These are phyloP conservation scores for Pituophis catenifer DNA, from an alignment of 2,113 vertebrate species.

Conservation along the genomic window DNA sequence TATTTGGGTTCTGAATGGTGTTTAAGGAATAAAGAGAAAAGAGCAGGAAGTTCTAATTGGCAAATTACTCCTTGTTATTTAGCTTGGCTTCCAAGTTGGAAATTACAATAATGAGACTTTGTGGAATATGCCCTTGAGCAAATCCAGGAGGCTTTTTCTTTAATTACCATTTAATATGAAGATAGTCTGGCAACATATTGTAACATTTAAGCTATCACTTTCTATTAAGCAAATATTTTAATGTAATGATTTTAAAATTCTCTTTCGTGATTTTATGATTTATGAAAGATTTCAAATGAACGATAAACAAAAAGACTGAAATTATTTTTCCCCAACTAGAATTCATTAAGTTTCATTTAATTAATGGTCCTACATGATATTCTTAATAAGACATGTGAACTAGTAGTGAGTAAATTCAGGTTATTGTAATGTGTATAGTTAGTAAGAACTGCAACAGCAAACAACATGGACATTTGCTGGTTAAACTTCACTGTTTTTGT, in stretches of 20 bases:
- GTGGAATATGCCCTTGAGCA: constrained; percentile 75
- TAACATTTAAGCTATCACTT: constrained; percentile 81
- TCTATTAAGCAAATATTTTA: constrained; percentile 77
- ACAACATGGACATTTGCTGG: not conserved
- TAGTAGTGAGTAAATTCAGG: not conserved
- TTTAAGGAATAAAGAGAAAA: constrained; percentile 79
- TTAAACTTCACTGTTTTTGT: not conserved
- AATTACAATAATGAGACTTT: constrained; percentile 86
- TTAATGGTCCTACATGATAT: constrained; percentile 38
- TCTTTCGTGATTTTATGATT: constrained; percentile 69
- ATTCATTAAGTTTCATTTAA: constrained; percentile 42
- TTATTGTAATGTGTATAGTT: not conserved
- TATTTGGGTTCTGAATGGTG: constrained; percentile 70
- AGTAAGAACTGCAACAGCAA: not conserved
- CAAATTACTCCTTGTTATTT: constrained; percentile 87
- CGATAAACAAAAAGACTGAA: constrained; percentile 57
- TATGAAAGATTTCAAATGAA: constrained; percentile 56
- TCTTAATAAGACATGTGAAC: constrained; percentile 11
- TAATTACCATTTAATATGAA: constrained; percentile 77
- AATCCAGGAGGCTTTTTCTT: constrained; percentile 74
- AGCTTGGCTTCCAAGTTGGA: constrained; percentile 84
- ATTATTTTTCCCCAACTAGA: constrained; percentile 57
- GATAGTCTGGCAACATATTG: constrained; percentile 77
- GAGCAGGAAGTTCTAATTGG: constrained; percentile 87
- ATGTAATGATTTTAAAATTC: constrained; percentile 81